Conservation (phyloP, 2,113 vertebrate genomes). For the Galbula dea region DNA sequence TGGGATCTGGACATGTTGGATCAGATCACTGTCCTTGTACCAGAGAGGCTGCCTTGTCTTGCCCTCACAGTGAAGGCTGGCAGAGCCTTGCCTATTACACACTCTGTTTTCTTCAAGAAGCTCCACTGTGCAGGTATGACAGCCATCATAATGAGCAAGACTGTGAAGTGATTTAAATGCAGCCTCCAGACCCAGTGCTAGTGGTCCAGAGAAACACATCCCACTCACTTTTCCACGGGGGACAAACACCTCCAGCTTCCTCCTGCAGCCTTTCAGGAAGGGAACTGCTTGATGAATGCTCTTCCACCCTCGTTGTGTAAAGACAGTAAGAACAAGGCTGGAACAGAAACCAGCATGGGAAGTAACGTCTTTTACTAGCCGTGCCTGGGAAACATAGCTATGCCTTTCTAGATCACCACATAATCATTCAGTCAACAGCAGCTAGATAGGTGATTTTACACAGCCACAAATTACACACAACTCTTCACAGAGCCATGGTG, state of each 20-base stretch:
- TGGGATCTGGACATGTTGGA: not conserved
- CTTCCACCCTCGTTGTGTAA: not conserved
- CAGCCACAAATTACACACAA: not conserved
- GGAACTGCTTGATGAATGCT: not conserved
- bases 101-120: rapidly evolving
- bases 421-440: not conserved
- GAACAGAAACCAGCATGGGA: not conserved
- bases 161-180: not conserved
- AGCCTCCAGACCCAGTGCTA: not conserved
- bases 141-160: not conserved
- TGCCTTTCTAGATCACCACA: not conserved
- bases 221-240: not conserved
- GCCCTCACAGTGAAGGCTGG: not conserved
- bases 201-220: not conserved
- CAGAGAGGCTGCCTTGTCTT: rapidly evolving
- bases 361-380: not conserved
- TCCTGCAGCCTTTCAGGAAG: not conserved
- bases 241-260: not conserved
- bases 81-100: not conserved
- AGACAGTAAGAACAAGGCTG: not conserved
- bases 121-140: rapidly evolving
- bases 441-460: not conserved
- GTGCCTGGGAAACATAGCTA: not conserved
- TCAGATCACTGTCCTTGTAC: not conserved
- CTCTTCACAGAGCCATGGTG: not conserved